Conservation (phyloP, 2,888 invertebrate genomes). For the Nymphalis c-album region DNA sequence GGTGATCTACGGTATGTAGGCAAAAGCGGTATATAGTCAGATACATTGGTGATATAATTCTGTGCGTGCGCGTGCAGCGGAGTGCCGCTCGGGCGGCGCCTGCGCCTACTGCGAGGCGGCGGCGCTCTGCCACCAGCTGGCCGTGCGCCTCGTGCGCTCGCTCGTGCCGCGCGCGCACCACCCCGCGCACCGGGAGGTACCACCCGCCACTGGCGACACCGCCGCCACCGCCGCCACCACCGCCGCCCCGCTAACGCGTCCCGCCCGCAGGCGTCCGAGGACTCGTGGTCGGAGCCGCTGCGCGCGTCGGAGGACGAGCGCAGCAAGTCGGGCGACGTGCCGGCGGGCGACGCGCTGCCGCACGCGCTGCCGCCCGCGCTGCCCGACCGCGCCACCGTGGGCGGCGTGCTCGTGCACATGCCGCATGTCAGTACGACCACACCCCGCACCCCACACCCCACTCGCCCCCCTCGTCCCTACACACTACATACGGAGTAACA, state of each 20-base stretch:
- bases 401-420: conserved; percentile 94
- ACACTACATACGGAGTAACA: too few relatives aligned
- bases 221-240: too few relatives aligned
- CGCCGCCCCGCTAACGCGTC: background rate
- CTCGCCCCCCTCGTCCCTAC: too few relatives aligned
- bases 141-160: conserved; percentile 89
- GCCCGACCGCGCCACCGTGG: conserved; percentile 88
- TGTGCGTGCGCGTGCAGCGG: conserved; percentile 44
- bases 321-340: conserved; percentile 55
- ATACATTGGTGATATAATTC: too few relatives aligned
- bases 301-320: conserved; percentile 85
- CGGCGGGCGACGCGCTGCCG: conserved; percentile 51
- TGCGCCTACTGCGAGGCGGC: conserved; percentile 96
- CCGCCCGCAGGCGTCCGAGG: conserved; percentile 65
- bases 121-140: conserved; percentile 96
- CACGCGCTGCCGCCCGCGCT: conserved; percentile 49
- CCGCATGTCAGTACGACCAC: conserved; percentile 89
- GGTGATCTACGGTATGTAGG: too few relatives aligned
- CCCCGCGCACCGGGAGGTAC: conserved; percentile 15
- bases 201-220: background rate
- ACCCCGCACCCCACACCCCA: too few relatives aligned
- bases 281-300: conserved; percentile 84
- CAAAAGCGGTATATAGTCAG: too few relatives aligned
- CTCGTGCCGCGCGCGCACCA: conserved; percentile 86
- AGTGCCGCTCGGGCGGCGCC: conserved; percentile 80